phyloP scores from a whole-genome alignment of 2,113 vertebrate genomes.

The Gracilinanus agilis region DNA sequence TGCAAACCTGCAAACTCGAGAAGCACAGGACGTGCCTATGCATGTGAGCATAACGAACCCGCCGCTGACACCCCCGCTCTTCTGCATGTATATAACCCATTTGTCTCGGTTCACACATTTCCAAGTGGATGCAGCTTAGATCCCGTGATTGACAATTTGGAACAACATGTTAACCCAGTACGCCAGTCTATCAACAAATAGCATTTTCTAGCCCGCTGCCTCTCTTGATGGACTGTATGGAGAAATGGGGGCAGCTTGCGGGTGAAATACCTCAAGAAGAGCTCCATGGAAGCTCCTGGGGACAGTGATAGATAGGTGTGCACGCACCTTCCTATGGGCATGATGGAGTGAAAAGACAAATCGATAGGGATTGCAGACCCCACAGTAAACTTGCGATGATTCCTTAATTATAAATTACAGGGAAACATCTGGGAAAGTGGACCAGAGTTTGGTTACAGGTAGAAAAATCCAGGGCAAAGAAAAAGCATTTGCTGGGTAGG shows the following conservation, averaged over 20 bases:
- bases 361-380: conserved; percentile 9
- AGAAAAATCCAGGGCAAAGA: conserved; percentile 14
- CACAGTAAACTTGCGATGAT: not conserved
- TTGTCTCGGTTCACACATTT: conserved; percentile 48
- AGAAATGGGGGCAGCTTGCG: not conserved
- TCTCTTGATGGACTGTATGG: conserved; percentile 14
- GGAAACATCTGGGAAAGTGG: not conserved
- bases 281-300: not conserved
- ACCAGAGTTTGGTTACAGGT: conserved; percentile 3
- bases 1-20: conserved; percentile 42
- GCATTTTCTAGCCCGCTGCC: conserved; percentile 32
- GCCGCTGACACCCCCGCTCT: not conserved
- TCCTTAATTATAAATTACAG: conserved; percentile 25
- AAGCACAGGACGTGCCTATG: not conserved
- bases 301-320: not conserved
- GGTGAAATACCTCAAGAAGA: conserved; percentile 47
- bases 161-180: conserved; percentile 35
- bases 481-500: not conserved
- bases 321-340: not conserved
- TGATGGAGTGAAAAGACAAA: conserved; percentile 9
- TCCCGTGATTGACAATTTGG: conserved; percentile 48
- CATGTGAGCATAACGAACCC: not conserved
- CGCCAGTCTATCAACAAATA: conserved; percentile 40
- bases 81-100: conserved; percentile 38
- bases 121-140: conserved; percentile 12